Conservation (phyloP, 2,113 vertebrate genomes). For the Artemisiospiza belli region DNA sequence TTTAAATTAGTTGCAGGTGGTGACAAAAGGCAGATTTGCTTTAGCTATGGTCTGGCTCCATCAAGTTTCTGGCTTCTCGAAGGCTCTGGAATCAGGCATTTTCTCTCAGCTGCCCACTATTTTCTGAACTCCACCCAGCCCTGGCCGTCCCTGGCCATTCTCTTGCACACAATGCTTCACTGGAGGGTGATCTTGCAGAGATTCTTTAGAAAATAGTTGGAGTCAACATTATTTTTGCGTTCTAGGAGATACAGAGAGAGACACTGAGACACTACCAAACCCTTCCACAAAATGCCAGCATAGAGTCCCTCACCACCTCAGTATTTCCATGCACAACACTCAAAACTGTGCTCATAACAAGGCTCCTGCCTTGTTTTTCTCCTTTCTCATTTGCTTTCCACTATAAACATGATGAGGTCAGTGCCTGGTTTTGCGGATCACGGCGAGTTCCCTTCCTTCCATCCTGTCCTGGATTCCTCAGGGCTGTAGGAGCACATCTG, state of each 20-base stretch:
- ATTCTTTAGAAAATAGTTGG: neutral
- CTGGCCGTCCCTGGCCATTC: neutral
- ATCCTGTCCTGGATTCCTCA: neutral
- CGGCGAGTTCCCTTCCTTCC: neutral
- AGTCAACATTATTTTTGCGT: neutral
- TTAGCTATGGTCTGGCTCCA: neutral
- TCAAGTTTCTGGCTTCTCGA: neutral
- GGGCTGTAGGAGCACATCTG: neutral
- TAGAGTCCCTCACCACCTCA: neutral
- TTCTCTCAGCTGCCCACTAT: neutral
- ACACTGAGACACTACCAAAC: neutral
- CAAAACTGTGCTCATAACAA: neutral
- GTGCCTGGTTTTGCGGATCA: conserved; percentile 34
- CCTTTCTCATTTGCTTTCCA: neutral
- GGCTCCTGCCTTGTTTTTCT: neutral
- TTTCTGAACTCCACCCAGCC: neutral
- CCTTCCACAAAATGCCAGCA: neutral
- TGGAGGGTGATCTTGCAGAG: neutral
- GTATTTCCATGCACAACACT: neutral
- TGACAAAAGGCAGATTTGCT: neutral
- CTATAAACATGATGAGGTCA: conserved; percentile 2
- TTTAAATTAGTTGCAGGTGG: conserved; percentile 29
- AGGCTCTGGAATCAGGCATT: neutral
- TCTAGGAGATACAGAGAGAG: neutral
- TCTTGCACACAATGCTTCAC: neutral